Evolutionary conservation across 2,797 vertebrate genomes (phyloP).

Genomic region (Myotis pilosus): DNA sequence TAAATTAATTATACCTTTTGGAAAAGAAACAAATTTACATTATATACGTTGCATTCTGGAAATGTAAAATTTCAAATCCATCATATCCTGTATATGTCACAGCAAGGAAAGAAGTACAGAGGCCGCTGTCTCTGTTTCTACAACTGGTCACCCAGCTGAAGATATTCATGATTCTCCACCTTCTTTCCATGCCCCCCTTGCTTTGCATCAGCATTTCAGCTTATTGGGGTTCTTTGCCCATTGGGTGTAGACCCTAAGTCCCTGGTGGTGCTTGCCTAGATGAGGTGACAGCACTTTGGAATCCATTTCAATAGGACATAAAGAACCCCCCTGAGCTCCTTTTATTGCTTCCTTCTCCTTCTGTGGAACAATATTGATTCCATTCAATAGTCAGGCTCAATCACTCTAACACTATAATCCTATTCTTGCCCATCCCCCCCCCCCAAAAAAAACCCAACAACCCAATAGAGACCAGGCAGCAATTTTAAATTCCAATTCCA

Average conservation of each 20-base stretch:
- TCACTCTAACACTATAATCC: background rate
- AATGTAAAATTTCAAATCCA: background rate
- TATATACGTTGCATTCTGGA: background rate
- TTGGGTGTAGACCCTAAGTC: background rate
- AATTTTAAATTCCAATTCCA: background rate
- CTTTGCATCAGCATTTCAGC: background rate
- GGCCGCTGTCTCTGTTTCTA: background rate
- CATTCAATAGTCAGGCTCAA: background rate
- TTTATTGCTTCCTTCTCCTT: no score
- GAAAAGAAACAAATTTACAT: background rate
- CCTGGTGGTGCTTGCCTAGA: background rate
- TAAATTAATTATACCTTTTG: background rate
- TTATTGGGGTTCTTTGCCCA: background rate
- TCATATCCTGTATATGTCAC: background rate
- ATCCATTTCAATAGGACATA: background rate
- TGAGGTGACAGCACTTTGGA: background rate
- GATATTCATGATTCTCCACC: background rate
- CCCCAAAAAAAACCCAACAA: background rate
- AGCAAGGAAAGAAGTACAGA: background rate
- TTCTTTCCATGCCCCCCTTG: background rate
- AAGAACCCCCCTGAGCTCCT: background rate
- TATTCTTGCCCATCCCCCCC: background rate
- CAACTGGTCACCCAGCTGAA: background rate
- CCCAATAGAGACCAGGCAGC: background rate
- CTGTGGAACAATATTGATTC: background rate